These are phyloP conservation scores for Barnardius zonarius DNA, from an alignment of 2,113 vertebrate species.

Conservation along the genomic window DNA sequence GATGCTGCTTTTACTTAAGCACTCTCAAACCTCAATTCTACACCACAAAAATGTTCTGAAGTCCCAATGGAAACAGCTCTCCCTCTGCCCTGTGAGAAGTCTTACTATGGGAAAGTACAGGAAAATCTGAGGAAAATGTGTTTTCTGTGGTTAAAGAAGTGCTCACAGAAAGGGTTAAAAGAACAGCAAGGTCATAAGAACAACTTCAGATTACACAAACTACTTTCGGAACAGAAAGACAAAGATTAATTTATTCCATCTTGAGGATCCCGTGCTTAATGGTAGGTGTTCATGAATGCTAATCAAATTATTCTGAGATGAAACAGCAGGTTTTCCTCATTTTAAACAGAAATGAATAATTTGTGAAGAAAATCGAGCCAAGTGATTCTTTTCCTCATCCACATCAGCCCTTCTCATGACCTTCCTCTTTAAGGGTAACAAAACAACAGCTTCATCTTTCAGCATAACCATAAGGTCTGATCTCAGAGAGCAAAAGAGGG, in stretches of 20 bases:
- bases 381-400: not conserved
- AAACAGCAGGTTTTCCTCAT: conserved; percentile 6
- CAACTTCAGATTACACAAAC: not conserved
- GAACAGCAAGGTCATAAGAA: not conserved
- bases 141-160: not conserved
- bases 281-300: not conserved
- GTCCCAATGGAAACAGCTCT: not conserved
- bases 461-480: not conserved
- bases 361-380: not conserved
- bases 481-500: not conserved
- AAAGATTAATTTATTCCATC: conserved; percentile 16
- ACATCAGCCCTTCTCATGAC: not conserved
- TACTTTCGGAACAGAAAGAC: not conserved
- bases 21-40: not conserved
- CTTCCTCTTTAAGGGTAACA: not conserved
- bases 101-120: not conserved
- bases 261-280: not conserved
- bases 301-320: not conserved
- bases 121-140: not conserved
- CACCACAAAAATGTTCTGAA: not conserved
- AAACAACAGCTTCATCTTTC: not conserved
- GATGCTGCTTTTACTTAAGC: not conserved
- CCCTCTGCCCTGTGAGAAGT: not conserved
- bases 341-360: not conserved
- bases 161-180: not conserved